A percentile compares a stretch with the other conserved stretches of the same genome.
Conservation (phyloP, 2,888 invertebrate species). For the Ferrisia virgata region DNA sequence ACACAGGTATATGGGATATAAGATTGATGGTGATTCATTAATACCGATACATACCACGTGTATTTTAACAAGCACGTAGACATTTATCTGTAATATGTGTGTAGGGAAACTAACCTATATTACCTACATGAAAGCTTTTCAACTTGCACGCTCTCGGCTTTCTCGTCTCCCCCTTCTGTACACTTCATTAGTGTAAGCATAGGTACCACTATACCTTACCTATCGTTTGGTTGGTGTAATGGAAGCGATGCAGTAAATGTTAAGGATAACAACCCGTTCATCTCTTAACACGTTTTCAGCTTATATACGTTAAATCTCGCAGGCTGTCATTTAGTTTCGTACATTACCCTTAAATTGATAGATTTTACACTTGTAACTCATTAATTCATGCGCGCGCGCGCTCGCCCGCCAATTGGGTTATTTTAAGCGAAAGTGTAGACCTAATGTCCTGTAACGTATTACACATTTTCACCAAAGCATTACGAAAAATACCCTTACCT, state of each 20-base stretch:
- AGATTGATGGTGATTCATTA: conserved; percentile 30
- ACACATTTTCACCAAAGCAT: too few relatives aligned
- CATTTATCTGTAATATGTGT: not conserved
- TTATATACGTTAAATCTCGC: not conserved
- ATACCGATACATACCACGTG: not conserved
- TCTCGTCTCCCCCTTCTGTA: not conserved
- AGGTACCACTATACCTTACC: too few relatives aligned
- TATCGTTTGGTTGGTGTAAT: not conserved
- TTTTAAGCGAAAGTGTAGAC: not conserved
- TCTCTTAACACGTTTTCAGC: not conserved
- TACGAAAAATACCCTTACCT: too few relatives aligned
- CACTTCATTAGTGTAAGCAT: not conserved
- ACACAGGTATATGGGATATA: not conserved
- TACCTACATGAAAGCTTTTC: not conserved
- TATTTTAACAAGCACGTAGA: conserved; percentile 3
- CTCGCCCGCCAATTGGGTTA: not conserved
- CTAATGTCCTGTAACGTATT: not conserved
- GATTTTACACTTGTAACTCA: conserved; percentile 10
- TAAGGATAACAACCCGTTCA: not conserved
- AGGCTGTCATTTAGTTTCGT: conserved; percentile 4
- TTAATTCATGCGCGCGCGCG: not conserved
- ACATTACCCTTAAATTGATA: conserved; percentile 15
- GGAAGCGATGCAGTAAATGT: not conserved
- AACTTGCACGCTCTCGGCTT: not conserved
- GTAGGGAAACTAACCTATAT: not conserved